phyloP scores from a whole-genome alignment of 2,888 invertebrate genomes.

The Amiota mariae region DNA sequence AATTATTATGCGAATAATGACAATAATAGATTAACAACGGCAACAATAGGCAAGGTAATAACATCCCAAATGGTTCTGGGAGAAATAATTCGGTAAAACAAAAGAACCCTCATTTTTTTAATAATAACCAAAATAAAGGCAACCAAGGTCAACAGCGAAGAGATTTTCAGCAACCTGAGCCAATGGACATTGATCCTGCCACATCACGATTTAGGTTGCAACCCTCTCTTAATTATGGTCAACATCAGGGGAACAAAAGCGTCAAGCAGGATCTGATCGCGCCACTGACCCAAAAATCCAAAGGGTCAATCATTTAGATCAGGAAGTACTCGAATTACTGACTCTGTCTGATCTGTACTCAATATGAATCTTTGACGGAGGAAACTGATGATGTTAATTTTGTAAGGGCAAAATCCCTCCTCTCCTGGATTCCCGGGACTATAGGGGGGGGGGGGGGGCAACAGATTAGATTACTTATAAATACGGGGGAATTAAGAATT shows the following conservation, averaged over 20 bases:
- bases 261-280: background rate
- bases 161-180: background rate
- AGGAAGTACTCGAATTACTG: background rate
- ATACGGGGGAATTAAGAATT: conserved; percentile 35
- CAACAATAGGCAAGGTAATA: background rate
- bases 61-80: too few relatives aligned
- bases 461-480: conserved; percentile 26
- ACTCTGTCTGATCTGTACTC: background rate
- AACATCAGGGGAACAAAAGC: background rate
- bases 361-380: background rate
- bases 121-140: too few relatives aligned
- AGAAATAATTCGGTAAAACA: too few relatives aligned
- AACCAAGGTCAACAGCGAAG: too few relatives aligned
- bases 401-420: conserved; percentile 30
- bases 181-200: too few relatives aligned
- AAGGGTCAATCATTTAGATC: conserved; percentile 21
- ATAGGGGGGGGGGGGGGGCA: conserved; percentile 19
- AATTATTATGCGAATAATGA: too few relatives aligned
- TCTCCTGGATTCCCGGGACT: conserved; percentile 18
- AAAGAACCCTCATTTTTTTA: too few relatives aligned
- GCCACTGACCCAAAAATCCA: background rate
- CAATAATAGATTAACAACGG: background rate
- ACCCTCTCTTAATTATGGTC: too few relatives aligned
- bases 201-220: too few relatives aligned
- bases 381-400: conserved; percentile 19